Evolutionary conservation across 2,113 vertebrate genomes (phyloP), one percentile per base, ranked within the genome.

Genomic region (Lamprotornis superbus): DNA sequence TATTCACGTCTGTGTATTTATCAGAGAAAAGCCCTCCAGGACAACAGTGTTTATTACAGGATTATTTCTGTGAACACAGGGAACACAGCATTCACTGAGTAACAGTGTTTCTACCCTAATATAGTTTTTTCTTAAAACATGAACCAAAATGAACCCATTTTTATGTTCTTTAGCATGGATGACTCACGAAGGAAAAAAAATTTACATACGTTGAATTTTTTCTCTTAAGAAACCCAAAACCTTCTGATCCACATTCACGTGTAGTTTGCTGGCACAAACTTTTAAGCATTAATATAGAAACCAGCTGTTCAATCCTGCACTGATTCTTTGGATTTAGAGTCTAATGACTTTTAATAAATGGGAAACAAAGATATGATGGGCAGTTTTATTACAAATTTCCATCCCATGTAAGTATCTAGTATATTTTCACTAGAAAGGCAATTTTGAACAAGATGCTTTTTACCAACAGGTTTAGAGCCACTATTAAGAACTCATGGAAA

Each of bases 21-120:
- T 95, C 87, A 95, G 89, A 97, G 82, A 76, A 90, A 93, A 94
- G 77, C 80, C 79, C 79, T 97, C 87, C 77, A 97, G 96, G 81
- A 97, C 94, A 91, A 95, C 83, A 97, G 81, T 98, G 97, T 98
- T 98, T 98, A 97, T 94, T 94, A 94, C 63, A 92, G 95, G 96
- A 97, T 98, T 97, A 98, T 95, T 92, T 97, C 89, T 93, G 85
- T 91, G 95, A 97, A 96, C 95, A 87, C 90, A 94, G 76, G 86
- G 97, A 97, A 96, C 77, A 90, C 22, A 81, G 77, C 80, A 96
- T 88, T 95, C 46, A 90, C 83, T 65, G 87, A 96, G 90, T 78
- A 94, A 96, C 89, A 84, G 65, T 49, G 47, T 61, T 91, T 93
- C 96, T 94, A 96, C 76, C 91, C 89, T 93, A 82, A 52, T 57